Conservation (phyloP, 2,113 vertebrate species). For the Oenanthe oenanthe region DNA sequence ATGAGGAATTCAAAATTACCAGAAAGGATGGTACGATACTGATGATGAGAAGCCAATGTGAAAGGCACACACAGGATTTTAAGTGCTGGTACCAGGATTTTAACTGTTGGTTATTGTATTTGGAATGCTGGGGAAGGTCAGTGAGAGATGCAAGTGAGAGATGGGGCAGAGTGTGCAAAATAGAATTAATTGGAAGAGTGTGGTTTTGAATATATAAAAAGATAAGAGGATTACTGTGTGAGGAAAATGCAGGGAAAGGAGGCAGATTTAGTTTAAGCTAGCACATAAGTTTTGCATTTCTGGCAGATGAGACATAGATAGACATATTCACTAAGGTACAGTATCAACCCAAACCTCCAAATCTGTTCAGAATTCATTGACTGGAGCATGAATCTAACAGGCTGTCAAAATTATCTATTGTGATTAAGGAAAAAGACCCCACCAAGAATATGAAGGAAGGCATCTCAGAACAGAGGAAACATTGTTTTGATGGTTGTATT, state of each 20-base stretch:
- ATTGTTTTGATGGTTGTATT: neutral
- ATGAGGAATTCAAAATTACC: neutral
- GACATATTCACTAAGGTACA: neutral
- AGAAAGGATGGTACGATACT: neutral
- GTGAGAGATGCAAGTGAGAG: neutral
- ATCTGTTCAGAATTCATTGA: neutral
- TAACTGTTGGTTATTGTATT: neutral
- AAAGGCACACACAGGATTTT: neutral
- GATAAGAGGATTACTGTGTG: neutral
- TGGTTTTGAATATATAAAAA: neutral
- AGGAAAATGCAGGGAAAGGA: neutral
- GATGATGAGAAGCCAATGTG: neutral
- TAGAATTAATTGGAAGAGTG: neutral
- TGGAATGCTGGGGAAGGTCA: neutral
- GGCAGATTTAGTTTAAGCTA: neutral
- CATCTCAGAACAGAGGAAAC: neutral
- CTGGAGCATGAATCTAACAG: neutral
- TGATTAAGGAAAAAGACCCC: accelerated
- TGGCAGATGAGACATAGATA: neutral
- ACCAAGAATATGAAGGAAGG: neutral
- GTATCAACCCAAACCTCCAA: neutral
- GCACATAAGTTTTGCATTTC: neutral
- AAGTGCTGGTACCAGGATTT: neutral
- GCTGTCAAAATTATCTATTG: neutral
- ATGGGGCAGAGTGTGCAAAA: neutral